phyloP scores from a whole-genome alignment of 2,888 invertebrate species.

The Vanessa cardui region DNA sequence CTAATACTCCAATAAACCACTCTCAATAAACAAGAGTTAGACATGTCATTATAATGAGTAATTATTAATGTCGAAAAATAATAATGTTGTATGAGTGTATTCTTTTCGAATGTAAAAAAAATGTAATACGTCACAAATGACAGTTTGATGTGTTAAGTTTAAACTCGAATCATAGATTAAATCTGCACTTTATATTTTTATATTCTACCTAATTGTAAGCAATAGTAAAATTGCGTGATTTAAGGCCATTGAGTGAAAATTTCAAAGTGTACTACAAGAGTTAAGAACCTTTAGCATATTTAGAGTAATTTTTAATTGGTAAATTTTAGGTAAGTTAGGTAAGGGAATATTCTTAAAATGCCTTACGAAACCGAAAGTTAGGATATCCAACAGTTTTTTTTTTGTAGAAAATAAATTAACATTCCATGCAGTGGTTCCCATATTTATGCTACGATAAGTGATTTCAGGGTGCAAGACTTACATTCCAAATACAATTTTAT shows the following conservation, averaged over 20 bases:
- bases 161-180: neutral
- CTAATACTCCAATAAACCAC: slow-evolving; percentile 29
- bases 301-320: neutral
- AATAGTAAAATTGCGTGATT: too few relatives aligned
- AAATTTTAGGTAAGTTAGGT: neutral
- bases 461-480: slow-evolving; percentile 25
- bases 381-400: neutral
- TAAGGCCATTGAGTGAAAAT: too few relatives aligned
- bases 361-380: neutral
- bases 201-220: neutral
- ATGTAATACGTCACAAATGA: too few relatives aligned
- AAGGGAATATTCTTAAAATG: neutral
- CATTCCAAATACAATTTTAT: slow-evolving; percentile 36
- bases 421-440: slow-evolving; percentile 38
- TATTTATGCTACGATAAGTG: slow-evolving; percentile 30
- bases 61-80: neutral
- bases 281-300: neutral
- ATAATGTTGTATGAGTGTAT: neutral
- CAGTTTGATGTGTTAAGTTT: neutral
- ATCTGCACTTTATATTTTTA: neutral
- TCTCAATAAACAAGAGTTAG: slow-evolving; percentile 17
- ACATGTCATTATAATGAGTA: neutral
- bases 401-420: slow-evolving; percentile 9
- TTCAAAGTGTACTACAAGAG: neutral
- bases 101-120: too few relatives aligned